Base-by-base conservation (phyloP, 37 sponge, comb jelly and placozoan species). In the Haliclona indistincta region DNA sequence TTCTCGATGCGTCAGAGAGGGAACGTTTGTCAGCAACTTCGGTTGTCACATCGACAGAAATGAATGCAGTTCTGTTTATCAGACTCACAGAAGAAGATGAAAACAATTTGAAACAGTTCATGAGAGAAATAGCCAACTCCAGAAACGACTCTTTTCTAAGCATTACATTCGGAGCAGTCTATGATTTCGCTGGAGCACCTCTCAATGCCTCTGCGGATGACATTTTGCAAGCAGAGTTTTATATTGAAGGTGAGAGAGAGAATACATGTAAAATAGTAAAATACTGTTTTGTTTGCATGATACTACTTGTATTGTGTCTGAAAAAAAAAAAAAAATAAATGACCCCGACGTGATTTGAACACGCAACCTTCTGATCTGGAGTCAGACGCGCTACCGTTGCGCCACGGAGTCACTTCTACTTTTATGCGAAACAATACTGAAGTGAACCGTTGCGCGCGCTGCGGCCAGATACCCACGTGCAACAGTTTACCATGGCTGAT, bases 351-450 rank as follows among this genome's bases (percentile, higher is more conserved):
- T 83, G 92, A 92, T 92, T 92, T 68, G 92, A 92, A 92, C 92
- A 86, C 92, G 92, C 92, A 92, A 82, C 87, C 92, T 92, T 92
- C 92, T 92, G 92, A 92, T 92, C 92, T 92, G 92, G 92, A 92
- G 87, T 92, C 92, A 92, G 92, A 92, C 87, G 92, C 92, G 87
- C 92, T 92, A 92, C 92, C 92, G 84, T 92, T 92, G 87, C 87
- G 92, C 92, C 87, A 92, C 92, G 55, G 87, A 92, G 87, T 92
- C 92, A 86, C 36, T 43, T 23, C n/a, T n/a, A n/a, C n/a, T n/a
- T n/a, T n/a, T n/a, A n/a, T n/a, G n/a, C n/a, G n/a, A n/a, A n/a
- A n/a, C n/a, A n/a, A n/a, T n/a, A n/a, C n/a, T n/a, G n/a, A n/a
- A n/a, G n/a, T n/a, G n/a, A n/a, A n/a, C n/a, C n/a, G n/a, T n/a